These are phyloP conservation scores for Gymnopithys bicolor DNA, from an alignment of 2,797 vertebrate genomes.

Conservation along the genomic window DNA sequence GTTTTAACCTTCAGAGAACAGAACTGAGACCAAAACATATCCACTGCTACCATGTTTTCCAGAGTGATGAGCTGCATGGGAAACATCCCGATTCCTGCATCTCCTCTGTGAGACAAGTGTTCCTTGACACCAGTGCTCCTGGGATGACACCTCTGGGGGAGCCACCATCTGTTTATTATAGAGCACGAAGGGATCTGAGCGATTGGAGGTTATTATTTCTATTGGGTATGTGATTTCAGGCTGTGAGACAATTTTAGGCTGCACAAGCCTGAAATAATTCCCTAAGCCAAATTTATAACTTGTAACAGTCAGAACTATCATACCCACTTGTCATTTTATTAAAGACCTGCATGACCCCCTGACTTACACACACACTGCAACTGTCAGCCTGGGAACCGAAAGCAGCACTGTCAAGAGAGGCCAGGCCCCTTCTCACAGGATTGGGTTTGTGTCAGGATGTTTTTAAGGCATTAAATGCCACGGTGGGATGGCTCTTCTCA, in stretches of 20 bases:
- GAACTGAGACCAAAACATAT: neutral
- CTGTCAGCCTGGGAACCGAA: neutral
- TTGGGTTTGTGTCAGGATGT: neutral
- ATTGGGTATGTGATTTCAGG: neutral
- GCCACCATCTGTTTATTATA: neutral
- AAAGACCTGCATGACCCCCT: neutral
- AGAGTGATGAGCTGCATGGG: neutral
- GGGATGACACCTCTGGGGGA: neutral
- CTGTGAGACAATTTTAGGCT: conserved; percentile 18
- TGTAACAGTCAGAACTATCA: neutral
- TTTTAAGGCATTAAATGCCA: neutral
- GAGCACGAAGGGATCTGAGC: neutral
- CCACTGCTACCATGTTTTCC: neutral
- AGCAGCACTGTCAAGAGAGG: neutral
- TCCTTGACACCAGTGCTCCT: accelerated
- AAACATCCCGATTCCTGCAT: neutral
- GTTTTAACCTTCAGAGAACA: neutral
- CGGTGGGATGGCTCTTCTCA: neutral
- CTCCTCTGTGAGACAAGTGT: accelerated
- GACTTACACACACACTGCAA: neutral
- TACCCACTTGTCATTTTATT: neutral
- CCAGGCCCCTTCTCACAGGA: neutral
- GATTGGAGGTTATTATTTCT: neutral
- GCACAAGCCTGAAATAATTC: conserved; percentile 22
- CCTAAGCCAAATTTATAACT: neutral